A percentile compares a stretch with the other conserved stretches of the same genome.
Evolutionary conservation across 2,113 vertebrate species (phyloP).

Genomic region (Anser brachyrhynchus): DNA sequence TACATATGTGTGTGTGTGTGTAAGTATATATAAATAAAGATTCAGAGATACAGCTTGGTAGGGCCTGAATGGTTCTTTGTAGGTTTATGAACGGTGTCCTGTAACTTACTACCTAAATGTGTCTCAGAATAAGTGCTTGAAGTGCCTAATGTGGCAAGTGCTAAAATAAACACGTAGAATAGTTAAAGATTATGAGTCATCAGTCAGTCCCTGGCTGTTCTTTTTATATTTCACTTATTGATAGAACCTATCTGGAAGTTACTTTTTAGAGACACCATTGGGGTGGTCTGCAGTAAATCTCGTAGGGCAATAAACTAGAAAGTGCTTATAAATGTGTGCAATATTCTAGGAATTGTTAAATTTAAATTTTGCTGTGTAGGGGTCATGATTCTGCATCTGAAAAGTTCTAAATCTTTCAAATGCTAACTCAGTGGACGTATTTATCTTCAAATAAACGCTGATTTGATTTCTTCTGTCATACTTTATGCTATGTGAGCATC

Average conservation of each 20-base stretch:
- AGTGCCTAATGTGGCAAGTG: not conserved
- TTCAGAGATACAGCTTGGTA: not conserved
- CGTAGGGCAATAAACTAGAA: not conserved
- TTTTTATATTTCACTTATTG: constrained; percentile 9
- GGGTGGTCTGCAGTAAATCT: not conserved
- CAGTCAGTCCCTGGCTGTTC: not conserved
- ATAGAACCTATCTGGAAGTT: not conserved
- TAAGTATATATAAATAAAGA: not conserved
- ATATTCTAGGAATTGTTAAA: not conserved
- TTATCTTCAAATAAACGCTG: not conserved
- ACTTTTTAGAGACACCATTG: not conserved
- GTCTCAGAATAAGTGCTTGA: not conserved
- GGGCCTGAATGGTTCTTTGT: fast-evolving
- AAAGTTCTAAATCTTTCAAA: not conserved
- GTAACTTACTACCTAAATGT: not conserved
- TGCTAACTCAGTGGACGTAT: not conserved
- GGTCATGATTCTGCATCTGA: not conserved
- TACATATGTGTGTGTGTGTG: not conserved
- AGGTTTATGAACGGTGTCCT: not conserved
- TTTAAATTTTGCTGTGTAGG: not conserved
- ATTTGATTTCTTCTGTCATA: not conserved
- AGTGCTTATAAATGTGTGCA: not conserved
- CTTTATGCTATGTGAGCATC: not conserved
- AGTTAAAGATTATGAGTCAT: constrained; percentile 3
- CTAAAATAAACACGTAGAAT: constrained; percentile 38